These are phyloP conservation scores for Dasysyrphus albostriatus DNA, from an alignment of 2,888 invertebrate genomes.

Conservation along the genomic window DNA sequence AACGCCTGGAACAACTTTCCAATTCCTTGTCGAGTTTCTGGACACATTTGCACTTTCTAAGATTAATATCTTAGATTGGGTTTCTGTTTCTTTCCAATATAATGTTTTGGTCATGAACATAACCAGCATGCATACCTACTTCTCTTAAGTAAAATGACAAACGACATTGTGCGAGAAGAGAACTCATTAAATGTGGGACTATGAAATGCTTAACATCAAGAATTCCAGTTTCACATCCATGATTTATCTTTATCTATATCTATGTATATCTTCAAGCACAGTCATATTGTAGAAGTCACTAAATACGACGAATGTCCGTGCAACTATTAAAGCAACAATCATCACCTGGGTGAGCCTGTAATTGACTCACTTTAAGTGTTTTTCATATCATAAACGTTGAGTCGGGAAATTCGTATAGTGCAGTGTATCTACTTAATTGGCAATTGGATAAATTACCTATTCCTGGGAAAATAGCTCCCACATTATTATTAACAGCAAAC, in stretches of 20 bases:
- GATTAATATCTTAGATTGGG: slow-evolving; percentile 60
- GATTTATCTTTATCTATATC: not conserved
- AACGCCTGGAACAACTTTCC: slow-evolving; percentile 66
- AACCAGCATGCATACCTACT: not conserved
- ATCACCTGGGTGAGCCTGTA: slow-evolving; percentile 44
- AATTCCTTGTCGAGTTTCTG: slow-evolving; percentile 65
- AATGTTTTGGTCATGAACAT: slow-evolving; percentile 4
- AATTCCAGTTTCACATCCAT: slow-evolving; percentile 51
- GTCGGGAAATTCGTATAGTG: slow-evolving; percentile 44
- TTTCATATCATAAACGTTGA: slow-evolving; percentile 49
- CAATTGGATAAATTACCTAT: slow-evolving; percentile 39
- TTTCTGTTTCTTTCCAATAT: slow-evolving; percentile 34
- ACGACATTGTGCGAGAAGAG: slow-evolving; percentile 35
- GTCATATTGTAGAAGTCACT: not conserved
- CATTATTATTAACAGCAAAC: slow-evolving; percentile 20
- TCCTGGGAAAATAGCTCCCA: slow-evolving; percentile 63
- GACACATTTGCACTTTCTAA: slow-evolving; percentile 73
- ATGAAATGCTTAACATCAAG: not conserved
- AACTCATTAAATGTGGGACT: slow-evolving; percentile 53
- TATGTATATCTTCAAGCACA: too few species aligned
- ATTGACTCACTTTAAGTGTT: slow-evolving; percentile 48
- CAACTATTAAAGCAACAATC: slow-evolving; percentile 31
- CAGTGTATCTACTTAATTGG: slow-evolving; percentile 34
- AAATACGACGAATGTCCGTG: slow-evolving; percentile 22
- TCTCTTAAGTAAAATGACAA: slow-evolving; percentile 40